Evolutionary conservation across 2,113 vertebrate genomes (phyloP).

Genomic region (Chunga burmeisteri): DNA sequence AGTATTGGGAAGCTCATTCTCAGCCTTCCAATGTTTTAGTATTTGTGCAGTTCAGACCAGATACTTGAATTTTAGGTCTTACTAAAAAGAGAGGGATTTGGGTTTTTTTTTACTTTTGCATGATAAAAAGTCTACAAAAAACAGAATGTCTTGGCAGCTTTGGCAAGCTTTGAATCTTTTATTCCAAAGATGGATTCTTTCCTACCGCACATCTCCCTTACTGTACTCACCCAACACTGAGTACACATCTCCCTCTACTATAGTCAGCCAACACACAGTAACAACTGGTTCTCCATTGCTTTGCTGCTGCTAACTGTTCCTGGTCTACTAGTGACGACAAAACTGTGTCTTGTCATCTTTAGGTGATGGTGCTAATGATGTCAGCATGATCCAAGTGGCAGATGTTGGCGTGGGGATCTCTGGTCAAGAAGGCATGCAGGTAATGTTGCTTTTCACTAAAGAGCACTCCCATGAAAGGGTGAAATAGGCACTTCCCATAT

Average conservation of each 20-base stretch:
- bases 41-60: not conserved
- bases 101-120: not conserved
- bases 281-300: not conserved
- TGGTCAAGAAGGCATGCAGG: conserved; percentile 99
- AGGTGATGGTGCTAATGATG: conserved; percentile 98
- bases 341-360: conserved; percentile 31
- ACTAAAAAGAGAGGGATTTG: not conserved
- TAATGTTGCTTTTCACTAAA: conserved; percentile 56
- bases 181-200: not conserved
- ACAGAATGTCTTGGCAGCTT: not conserved
- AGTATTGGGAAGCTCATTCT: not conserved
- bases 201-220: not conserved
- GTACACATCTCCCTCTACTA: not conserved
- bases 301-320: not conserved
- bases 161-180: not conserved
- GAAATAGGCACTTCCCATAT: not conserved
- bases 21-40: not conserved
- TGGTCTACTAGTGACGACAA: not conserved
- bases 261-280: not conserved
- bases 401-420: conserved; percentile 97
- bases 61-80: not conserved
- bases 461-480: not conserved
- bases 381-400: conserved; percentile 99
- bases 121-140: not conserved
- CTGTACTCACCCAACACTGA: not conserved